Conservation (phyloP, 1,140 invertebrate genomes). For the Drosophila arizonae region DNA sequence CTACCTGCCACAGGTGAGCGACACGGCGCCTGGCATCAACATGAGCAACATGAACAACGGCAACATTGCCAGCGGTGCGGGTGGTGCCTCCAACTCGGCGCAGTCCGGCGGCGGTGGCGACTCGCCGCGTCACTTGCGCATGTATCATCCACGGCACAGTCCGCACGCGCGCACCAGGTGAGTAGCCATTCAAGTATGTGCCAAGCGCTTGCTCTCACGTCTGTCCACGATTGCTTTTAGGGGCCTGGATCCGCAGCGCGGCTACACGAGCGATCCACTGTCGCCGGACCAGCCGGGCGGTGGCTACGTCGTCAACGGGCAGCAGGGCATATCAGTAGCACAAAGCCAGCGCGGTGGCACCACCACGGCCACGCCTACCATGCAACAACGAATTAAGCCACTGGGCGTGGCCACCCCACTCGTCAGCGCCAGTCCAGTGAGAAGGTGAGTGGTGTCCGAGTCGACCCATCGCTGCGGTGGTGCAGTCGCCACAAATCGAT, state of each 20-base stretch:
- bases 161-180: conserved; percentile 89
- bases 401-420: conserved; percentile 94
- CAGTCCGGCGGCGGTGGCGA: conserved; percentile 83
- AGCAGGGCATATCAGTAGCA: conserved; percentile 64
- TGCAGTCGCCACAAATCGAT: background rate
- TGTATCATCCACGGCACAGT: conserved; percentile 88
- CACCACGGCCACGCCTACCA: conserved; percentile 86
- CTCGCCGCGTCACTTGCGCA: conserved; percentile 85
- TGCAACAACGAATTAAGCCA: conserved; percentile 94
- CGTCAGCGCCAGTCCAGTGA: conserved; percentile 91
- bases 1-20: conserved; percentile 87
- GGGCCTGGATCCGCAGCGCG: conserved; percentile 86
- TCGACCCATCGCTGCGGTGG: no score
- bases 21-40: conserved; percentile 40
- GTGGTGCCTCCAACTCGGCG: conserved; percentile 14
- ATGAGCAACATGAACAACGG: conserved; percentile 66
- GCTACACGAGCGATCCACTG: conserved; percentile 88
- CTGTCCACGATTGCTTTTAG: conserved; percentile 54
- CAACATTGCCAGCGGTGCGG: conserved; percentile 58
- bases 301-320: conserved; percentile 55
- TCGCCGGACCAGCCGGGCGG: conserved; percentile 84
- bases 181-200: conserved; percentile 10
- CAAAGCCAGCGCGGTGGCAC: conserved; percentile 71
- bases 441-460: conserved; percentile 86
- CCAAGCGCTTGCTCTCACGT: background rate